Percentiles rank a stretch among this genome's conserved stretches.
Evolutionary conservation across 2,888 invertebrate genomes (phyloP).

Genomic region (Smittia aterrima): DNA sequence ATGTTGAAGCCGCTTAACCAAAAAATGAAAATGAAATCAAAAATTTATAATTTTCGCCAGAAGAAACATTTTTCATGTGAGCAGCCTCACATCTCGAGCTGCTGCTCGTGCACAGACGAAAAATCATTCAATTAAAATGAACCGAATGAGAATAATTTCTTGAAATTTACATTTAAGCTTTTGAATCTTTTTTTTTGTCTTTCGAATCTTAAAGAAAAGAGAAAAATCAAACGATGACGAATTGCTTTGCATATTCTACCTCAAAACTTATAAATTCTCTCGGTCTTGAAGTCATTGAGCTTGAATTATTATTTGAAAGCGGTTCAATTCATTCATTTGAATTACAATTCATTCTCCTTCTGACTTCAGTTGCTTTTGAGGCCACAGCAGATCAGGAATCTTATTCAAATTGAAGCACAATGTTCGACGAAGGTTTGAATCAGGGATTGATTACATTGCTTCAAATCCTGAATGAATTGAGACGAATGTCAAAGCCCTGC

Average conservation of each 20-base stretch:
- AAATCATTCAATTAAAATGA: constrained; percentile 2
- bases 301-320: background rate
- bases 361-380: background rate
- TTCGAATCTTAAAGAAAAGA: background rate
- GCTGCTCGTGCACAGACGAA: background rate
- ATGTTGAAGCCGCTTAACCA: background rate
- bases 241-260: background rate
- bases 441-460: background rate
- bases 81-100: background rate
- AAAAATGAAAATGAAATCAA: background rate
- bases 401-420: background rate
- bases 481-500: no score
- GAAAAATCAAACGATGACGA: background rate
- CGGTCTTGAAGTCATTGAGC: background rate
- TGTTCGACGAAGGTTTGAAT: background rate
- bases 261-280: background rate
- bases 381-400: background rate
- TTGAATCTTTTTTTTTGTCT: background rate
- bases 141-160: background rate
- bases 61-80: background rate
- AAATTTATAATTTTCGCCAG: background rate
- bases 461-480: background rate
- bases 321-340: background rate
- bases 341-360: background rate
- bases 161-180: background rate